phyloP scores from a whole-genome alignment of 2,113 vertebrate species.

The Albula goreensis region DNA sequence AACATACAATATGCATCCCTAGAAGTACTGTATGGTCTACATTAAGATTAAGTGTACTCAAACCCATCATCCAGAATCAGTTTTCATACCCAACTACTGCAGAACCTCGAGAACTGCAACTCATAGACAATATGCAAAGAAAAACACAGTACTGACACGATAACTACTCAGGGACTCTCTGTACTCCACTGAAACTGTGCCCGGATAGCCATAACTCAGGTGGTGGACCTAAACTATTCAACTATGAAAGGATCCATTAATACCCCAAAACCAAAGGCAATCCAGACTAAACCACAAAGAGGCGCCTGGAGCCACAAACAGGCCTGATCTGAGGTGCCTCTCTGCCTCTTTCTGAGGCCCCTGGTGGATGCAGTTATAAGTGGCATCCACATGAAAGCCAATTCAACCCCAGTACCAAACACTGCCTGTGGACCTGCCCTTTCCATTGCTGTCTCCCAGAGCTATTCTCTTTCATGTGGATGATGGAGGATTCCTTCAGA shows the following conservation, averaged over 20 bases:
- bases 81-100: neutral
- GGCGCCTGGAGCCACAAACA: neutral
- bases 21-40: no score
- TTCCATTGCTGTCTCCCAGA: neutral
- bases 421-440: constrained; percentile 1
- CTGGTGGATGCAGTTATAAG: neutral
- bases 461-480: neutral
- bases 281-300: neutral
- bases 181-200: neutral
- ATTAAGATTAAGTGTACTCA: no score
- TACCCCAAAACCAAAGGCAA: neutral
- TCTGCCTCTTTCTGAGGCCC: neutral
- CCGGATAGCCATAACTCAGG: neutral
- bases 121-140: neutral
- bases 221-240: neutral
- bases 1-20: no score
- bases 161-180: neutral
- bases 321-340: neutral
- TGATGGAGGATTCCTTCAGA: neutral
- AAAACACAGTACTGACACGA: neutral
- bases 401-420: neutral
- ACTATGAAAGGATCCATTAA: neutral
- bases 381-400: neutral
- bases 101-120: neutral
- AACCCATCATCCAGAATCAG: no score